Base-by-base conservation (phyloP, 2,797 vertebrate genomes). In the Steatocranus sp. region DNA sequence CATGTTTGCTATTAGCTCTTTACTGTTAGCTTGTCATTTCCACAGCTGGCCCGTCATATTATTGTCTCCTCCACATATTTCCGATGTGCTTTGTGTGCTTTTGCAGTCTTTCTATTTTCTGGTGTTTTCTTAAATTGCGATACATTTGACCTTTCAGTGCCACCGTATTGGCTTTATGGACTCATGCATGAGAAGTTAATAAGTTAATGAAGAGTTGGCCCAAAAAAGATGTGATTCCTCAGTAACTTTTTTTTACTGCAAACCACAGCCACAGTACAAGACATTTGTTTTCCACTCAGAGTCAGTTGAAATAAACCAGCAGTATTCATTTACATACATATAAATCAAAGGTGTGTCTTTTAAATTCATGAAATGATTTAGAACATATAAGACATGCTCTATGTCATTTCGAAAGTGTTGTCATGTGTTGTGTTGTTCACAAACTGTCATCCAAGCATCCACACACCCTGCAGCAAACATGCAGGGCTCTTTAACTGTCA, bases 371-470 rank as follows among this genome's bases (percentile, higher is more conserved):
- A 66, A 20, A 25, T 66, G 11, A 30, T 8, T 54, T 27, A n/a
- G 11, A 49, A 32, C 32, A 11, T 70, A 7, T 7, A n/a, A 15
- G 68, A 61, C 18, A 18, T 3, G 54, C 11, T 75, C 17, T 41
- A 12, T 75, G 81, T 75, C 25, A 79, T 53, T 63, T 79, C 23
- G 32, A 27, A 68, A 75, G 41, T 1, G 51, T 81, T 41, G 11
- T 58, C 63, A 30, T 12, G 49, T 78, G 79, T 82, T 66, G 48
- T 6, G 58, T 81, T 36, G 11, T 18, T 48, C 38, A 68, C 41
- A 85, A 76, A 84, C 78, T 86, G 88, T 87, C 88, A 92, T 49
- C 70, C 68, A 91, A 89, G 82, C 80, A 91, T 87, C 80, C 86
- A 76, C 75, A 90, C 83, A 86, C 80, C 10, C 51, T n/a, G 51